Percentiles rank a stretch among this genome's conserved stretches.
Evolutionary conservation across 2,797 vertebrate species (phyloP).

Genomic region (Leptatherina wallacei): DNA sequence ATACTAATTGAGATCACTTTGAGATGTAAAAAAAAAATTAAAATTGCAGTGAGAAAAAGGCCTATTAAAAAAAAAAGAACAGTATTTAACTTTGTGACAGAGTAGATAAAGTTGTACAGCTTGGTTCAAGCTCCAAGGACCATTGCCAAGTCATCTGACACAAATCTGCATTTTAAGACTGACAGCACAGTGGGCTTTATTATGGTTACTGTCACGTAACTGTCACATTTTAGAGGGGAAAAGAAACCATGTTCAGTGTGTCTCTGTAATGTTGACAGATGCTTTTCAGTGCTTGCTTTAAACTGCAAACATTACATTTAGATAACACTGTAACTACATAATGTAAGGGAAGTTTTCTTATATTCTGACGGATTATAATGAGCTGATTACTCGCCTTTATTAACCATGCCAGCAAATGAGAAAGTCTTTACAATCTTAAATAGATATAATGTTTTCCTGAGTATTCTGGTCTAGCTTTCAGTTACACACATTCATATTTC

Average conservation of each 20-base stretch:
- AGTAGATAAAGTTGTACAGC: background rate
- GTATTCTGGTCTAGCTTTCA: background rate
- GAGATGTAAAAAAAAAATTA: no score
- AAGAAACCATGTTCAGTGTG: background rate
- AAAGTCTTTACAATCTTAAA: background rate
- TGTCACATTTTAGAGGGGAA: background rate
- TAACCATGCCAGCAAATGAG: no score
- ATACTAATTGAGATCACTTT: background rate
- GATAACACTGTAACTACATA: no score
- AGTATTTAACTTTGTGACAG: background rate
- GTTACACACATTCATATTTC: background rate
- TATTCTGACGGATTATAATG: background rate
- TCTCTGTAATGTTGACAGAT: background rate
- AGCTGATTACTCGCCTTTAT: background rate
- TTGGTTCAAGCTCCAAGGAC: background rate
- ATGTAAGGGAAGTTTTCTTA: no score
- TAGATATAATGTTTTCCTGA: background rate
- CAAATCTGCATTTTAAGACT: background rate
- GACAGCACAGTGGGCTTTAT: background rate
- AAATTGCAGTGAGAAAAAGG: background rate
- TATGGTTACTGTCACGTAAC: background rate
- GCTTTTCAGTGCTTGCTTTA: background rate
- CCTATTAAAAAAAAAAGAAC: no score
- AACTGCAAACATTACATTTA: background rate
- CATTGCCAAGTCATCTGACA: background rate